Evolutionary conservation across 23 tunicate genomes (phyloP).

Genomic region (Diplosoma virens): DNA sequence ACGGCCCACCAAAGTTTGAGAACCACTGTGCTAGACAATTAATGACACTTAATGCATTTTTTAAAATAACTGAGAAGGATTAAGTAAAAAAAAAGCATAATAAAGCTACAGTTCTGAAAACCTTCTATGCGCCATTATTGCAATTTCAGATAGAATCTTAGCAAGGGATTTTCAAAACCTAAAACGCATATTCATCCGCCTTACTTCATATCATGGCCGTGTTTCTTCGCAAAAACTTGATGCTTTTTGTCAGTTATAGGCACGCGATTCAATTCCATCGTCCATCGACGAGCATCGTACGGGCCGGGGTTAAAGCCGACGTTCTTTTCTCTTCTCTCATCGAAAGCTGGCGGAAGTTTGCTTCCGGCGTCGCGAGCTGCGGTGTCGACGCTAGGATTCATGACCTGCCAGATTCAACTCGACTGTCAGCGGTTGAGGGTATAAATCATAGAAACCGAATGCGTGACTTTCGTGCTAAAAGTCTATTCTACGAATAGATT

Average conservation of each 20-base stretch:
- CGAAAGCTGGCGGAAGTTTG: constrained; percentile 53
- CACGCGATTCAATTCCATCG: constrained; percentile 50
- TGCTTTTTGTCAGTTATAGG: constrained; percentile 70
- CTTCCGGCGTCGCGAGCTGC: constrained; percentile 48
- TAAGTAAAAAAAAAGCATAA: no score
- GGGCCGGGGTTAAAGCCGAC: constrained; percentile 72
- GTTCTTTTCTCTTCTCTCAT: constrained; percentile 22
- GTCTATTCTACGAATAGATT: no score
- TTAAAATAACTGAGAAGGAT: no score
- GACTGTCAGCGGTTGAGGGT: not conserved
- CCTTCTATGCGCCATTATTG: no score
- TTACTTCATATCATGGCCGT: constrained; percentile 78
- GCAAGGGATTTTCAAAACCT: not conserved
- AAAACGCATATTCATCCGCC: not conserved
- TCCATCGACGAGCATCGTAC: constrained; percentile 50
- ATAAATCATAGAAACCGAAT: no score
- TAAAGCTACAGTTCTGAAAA: no score
- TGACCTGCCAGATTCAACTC: constrained; percentile 45
- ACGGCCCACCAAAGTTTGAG: no score
- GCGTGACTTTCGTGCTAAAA: no score
- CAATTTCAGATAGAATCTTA: not conserved
- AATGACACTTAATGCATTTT: no score
- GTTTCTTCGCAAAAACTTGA: constrained; percentile 28
- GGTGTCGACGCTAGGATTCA: constrained; percentile 67
- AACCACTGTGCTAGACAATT: no score